Evolutionary conservation across 2,888 invertebrate species (phyloP), one percentile per base, ranked within the genome.

Genomic region (Papilio demoleus): DNA sequence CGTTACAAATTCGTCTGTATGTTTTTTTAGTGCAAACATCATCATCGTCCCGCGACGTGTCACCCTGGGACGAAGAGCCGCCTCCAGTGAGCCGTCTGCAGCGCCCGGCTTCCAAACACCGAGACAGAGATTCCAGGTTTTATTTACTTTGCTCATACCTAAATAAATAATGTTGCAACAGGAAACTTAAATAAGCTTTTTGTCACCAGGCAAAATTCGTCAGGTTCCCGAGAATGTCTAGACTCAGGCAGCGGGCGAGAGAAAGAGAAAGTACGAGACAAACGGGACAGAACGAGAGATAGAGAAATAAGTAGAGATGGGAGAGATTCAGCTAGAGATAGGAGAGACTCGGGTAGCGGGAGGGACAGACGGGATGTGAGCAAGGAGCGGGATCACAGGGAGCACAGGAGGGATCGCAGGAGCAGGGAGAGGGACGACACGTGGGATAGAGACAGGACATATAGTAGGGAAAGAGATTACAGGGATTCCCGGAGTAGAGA

Each of bases 31-130:
- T 93, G 19, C 95, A 95, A 83, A 94, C 95, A 0, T 95, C 96
- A 0, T 96, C 96, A 0, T 95, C 95, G 8, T 96, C 96, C 0
- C 92, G 96, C 0, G 97, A 97, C 81, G 94, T 95, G 24, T 96
- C 97, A 59, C 96, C 96, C 2, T 97, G 97, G 97, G 96, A 97
- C 71, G 96, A 96, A 72, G 97, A 97, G 74, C 90, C 94, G 72
- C 93, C 94, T 6, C 84, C 86, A 0, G 81, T 83, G 40, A 72
- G 87, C 11, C 80, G 92, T 9, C 73, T 87, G 17, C 88, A 85
- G 69, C 80, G 89, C 1, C 85, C 88, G 8, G 81, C 86, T 0
- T 75, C 86, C 4, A 86, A 85, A 40, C 83, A 81, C 47, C 79
- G 88, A 4, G 88, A 83, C 58, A 68, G 81, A 9, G 81, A 88